Base-by-base conservation (phyloP, 2,113 vertebrate species). In the Irena cyanogastra region DNA sequence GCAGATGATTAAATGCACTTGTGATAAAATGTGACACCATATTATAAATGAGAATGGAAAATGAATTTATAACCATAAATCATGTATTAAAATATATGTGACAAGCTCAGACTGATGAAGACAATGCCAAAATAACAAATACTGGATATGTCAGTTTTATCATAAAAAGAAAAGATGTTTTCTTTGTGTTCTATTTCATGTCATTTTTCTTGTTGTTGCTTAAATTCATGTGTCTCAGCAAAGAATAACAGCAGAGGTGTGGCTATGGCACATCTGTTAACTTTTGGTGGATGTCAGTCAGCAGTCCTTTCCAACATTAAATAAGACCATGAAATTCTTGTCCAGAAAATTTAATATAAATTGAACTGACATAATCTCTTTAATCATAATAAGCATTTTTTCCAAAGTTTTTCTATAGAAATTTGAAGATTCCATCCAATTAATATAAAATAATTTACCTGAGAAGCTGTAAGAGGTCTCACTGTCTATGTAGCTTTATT, bases 1-100 rank as follows among this genome's bases (percentile, higher is more conserved):
- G 98, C 71, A 97, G 97, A 98, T 99, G 98, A 99, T 99, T 98
- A 99, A 99, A 98, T 98, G 96, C 82, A 86, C 94, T 87, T 85
- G 86, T 98, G 98, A 99, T 99, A 98, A 98, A 99, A 99, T 98
- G 97, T 99, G 98, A 99, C 98, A 98, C 95, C 77, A 35, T 95
- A 93, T 99, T 98, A 99, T 99, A 98, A 99, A 99, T 98, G 98
- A 98, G 97, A 98, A 97, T 97, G 97, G 94, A 98, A 98, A 97
- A 98, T 95, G 97, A 98, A 98, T 98, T 98, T 98, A 97, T 97
- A 98, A 98, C 98, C 98, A 99, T 99, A 98, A 99, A 99, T 99
- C 98, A 99, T 98, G 98, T 96, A 98, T 97, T 97, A 97, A 97
- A 98, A 98, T 98, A 97, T 96, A 97, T 97, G 97, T 98, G 98